phyloP scores from a whole-genome alignment of 2,888 invertebrate species.

The Galeopsomyia nigrocyanea region DNA sequence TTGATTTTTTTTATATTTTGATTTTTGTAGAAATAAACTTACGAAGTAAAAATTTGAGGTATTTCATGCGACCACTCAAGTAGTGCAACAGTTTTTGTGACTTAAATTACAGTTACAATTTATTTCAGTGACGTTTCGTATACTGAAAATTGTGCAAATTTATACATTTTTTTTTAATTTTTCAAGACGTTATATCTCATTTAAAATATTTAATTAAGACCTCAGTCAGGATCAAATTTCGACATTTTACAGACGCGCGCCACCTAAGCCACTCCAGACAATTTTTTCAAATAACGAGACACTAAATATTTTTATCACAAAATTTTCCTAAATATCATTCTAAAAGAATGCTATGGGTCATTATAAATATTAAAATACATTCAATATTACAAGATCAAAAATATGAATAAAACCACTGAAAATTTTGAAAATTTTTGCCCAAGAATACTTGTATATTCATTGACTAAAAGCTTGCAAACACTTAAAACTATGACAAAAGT shows the following conservation, averaged over 20 bases:
- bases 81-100: conserved; percentile 23
- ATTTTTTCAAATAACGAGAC: conserved; percentile 23
- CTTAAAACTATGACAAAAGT: conserved; percentile 54
- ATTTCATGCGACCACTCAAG: conserved; percentile 14
- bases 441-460: conserved; percentile 43
- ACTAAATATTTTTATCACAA: conserved; percentile 43
- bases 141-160: conserved; percentile 40
- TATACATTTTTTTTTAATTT: conserved; percentile 14
- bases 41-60: conserved; percentile 12
- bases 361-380: conserved; percentile 34
- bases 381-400: conserved; percentile 21
- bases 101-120: conserved; percentile 32
- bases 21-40: too few species aligned
- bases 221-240: conserved; percentile 14
- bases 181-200: conserved; percentile 23
- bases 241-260: conserved; percentile 12
- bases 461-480: conserved; percentile 48
- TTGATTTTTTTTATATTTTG: too few species aligned
- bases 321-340: conserved; percentile 35
- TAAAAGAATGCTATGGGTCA: conserved; percentile 34
- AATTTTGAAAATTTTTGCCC: conserved; percentile 51
- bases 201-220: conserved; percentile 24
- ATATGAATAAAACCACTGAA: conserved; percentile 51
- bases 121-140: conserved; percentile 38
- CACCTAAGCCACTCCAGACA: conserved; percentile 14